Evolutionary conservation across 2,113 vertebrate species (phyloP), one percentile per base, ranked within the genome.

Genomic region (Micronycteris hirsuta): DNA sequence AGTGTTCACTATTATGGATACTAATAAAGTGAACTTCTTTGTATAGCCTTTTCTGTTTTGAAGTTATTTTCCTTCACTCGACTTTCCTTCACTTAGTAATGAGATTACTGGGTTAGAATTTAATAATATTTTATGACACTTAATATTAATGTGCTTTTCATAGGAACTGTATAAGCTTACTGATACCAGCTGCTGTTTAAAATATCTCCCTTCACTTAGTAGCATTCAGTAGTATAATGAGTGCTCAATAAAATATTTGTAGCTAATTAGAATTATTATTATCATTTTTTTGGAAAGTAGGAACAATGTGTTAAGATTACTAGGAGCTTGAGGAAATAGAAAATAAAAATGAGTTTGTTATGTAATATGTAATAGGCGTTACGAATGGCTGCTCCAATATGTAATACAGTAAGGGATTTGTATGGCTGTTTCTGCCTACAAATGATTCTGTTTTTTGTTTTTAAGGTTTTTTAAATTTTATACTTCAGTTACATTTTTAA

Each of bases 31-130:
- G 77, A 83, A 65, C 63, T 45, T 85, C 58, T 52, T 68, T 52
- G 26, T 92, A 47, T 82, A 89, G 17, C 13, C 3, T 94, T 86
- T 71, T 86, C 17, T 4, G 91, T 88, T 91, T 81, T 41, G 24
- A 70, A 24, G 84, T 82, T 77, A 49, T 78, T 94, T 94, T 85
- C 47, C 13, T 95, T 47, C 3, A 61, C 20, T 96, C 94, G 47
- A 93, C 11, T 43, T n/a, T n/a, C n/a, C n/a, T n/a, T n/a, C n/a
- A n/a, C 16, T 56, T 43, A 80, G 31, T 31, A 91, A 47, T 94
- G 13, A 17, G 61, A 67, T 95, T 68, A 76, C n/a, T 52, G 12
- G 43, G 19, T 94, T 95, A 96, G 49, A 19, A 78, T 83, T 84
- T 92, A 84, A 71, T 87, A 91, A 19, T 36, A 83, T 68, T 86